Evolutionary conservation across 2,113 vertebrate species (phyloP).

Genomic region (Cryptomyrus ogoouensis): DNA sequence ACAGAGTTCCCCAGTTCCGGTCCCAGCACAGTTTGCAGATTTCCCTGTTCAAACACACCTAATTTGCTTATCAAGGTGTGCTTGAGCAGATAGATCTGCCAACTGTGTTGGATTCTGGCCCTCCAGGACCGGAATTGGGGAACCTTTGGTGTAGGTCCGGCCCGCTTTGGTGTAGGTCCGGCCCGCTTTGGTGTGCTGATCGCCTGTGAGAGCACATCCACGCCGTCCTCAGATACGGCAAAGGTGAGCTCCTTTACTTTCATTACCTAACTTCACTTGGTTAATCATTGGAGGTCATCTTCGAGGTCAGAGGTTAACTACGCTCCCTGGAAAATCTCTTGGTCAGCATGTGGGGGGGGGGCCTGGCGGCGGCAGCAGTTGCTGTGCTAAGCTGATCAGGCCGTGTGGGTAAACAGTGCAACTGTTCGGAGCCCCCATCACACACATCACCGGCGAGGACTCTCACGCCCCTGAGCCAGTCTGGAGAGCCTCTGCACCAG

Average conservation of each 20-base stretch:
- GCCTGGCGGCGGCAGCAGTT: not conserved
- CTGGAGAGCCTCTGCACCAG: not conserved
- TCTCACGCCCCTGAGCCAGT: not conserved
- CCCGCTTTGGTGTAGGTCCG: not conserved
- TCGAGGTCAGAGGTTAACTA: conserved; percentile 27
- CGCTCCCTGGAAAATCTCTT: not conserved
- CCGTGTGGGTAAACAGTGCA: not conserved
- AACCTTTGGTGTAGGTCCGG: not conserved
- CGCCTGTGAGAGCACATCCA: not conserved
- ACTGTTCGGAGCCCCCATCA: not conserved
- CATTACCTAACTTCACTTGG: not conserved
- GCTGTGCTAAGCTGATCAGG: not conserved
- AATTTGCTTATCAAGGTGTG: not conserved
- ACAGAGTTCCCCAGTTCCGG: not conserved
- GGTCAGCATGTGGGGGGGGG: not conserved
- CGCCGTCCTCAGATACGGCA: not conserved
- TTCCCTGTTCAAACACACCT: not conserved
- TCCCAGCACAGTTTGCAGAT: not conserved
- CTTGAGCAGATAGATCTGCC: not conserved
- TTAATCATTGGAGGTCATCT: conserved; percentile 2
- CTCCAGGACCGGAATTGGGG: not conserved
- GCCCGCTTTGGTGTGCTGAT: not conserved
- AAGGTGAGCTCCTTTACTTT: not conserved
- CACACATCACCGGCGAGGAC: not conserved
- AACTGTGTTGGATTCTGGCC: not conserved